Evolutionary conservation across 2,888 invertebrate species (phyloP), one percentile per base, ranked within the genome.

Genomic region (Plemyria rubiginata): DNA sequence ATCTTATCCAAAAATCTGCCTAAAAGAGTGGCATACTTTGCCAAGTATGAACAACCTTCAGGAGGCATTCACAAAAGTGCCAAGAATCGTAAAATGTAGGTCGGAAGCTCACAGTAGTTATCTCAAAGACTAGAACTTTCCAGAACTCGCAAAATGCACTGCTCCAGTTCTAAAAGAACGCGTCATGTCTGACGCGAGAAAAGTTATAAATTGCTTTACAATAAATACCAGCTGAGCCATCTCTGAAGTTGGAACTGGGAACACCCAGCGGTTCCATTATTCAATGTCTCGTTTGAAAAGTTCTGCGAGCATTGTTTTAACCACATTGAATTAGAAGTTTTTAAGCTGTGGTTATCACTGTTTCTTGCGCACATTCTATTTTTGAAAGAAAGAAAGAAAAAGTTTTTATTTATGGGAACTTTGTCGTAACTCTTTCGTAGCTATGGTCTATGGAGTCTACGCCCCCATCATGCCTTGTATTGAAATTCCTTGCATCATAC

Each of bases 201-300:
- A 50, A 58, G 40, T 60, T 65, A 51, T 40, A 54, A 65, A 60
- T 60, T 54, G 60, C 60, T 65, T 54, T 51, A 57, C 54, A 56
- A 56, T 49, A 56, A 49, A 53, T 45, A 46, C 48, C 45, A 51
- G 53, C 53, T 54, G 32, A 45, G 41, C 9, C 13, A 40, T 57
- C 60, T 49, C 12, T 22, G 22, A 48, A 56, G 51, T 54, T 51
- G 52, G 15, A 46, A 57, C 43, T 54, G 46, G 52, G 15, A 46
- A 57, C 43, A 52, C 48, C 22, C 28, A 46, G 51, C 43, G 13
- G 54, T 55, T 59, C 22, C 32, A 50, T 60, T 57, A 46, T 46
- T 54, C 36, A 64, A 52, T 40, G 53, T 59, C 48, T 60, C 8
- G 15, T 48, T 40, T 16, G 32, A 29, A 55, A 49, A 53, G 56